A percentile compares a stretch with the other conserved stretches of the same genome.
These are phyloP conservation scores for Scolopax rusticola DNA, from an alignment of 2,797 vertebrate genomes.

Conservation along the genomic window DNA sequence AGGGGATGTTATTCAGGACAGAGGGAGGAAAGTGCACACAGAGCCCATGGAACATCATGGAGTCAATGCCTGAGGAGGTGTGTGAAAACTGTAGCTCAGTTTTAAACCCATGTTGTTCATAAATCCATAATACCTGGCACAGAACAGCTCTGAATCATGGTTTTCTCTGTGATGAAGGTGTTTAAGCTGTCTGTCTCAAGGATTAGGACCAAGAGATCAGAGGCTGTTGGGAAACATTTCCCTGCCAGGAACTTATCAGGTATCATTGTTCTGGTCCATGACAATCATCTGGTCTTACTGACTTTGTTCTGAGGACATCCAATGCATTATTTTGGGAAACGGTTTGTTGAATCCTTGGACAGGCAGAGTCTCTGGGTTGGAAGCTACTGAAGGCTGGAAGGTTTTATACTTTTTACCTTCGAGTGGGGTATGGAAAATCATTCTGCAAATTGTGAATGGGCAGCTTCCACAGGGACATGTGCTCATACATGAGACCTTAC, in stretches of 20 bases:
- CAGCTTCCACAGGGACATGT: background rate
- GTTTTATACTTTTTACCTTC: background rate
- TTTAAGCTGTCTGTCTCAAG: background rate
- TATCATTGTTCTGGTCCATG: background rate
- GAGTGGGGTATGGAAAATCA: background rate
- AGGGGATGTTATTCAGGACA: background rate
- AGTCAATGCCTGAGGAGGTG: background rate
- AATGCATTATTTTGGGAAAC: background rate
- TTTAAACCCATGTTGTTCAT: background rate
- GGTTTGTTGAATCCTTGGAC: background rate
- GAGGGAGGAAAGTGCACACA: background rate
- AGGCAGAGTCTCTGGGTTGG: background rate
- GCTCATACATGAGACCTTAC: background rate
- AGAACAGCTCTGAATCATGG: background rate
- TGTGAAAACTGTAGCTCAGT: background rate
- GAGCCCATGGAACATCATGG: background rate
- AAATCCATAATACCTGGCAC: background rate
- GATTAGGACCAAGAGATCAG: no score
- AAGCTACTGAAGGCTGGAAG: background rate
- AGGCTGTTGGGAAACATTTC: background rate
- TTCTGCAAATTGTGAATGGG: background rate
- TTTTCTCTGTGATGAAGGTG: background rate
- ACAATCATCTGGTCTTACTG: background rate
- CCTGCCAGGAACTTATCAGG: no score
- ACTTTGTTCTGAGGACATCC: background rate